Percentiles rank a stretch among this genome's conserved stretches.
phyloP scores from a whole-genome alignment of 2,888 invertebrate species.

The Pocota personata region DNA sequence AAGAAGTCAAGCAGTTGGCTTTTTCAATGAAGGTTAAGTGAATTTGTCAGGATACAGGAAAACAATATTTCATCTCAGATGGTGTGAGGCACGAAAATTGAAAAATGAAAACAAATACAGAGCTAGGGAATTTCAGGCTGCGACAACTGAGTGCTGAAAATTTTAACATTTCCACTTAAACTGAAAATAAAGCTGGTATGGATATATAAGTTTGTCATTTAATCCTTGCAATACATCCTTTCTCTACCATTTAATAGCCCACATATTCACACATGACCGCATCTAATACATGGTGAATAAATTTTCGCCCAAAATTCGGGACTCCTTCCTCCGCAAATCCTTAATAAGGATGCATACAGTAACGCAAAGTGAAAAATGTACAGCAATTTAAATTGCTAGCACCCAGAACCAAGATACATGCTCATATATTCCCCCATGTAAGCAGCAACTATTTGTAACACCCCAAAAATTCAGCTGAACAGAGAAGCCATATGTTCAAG shows the following conservation, averaged over 20 bases:
- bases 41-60: conserved; percentile 63
- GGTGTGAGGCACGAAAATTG: background rate
- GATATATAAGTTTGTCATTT: conserved; percentile 50
- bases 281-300: conserved; percentile 42
- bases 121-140: conserved; percentile 17
- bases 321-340: conserved; percentile 36
- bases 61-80: conserved; percentile 47
- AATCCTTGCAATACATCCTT: conserved; percentile 24
- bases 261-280: background rate
- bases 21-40: conserved; percentile 45
- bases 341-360: conserved; percentile 52
- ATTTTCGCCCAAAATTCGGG: conserved; percentile 32
- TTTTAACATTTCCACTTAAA: conserved; percentile 15
- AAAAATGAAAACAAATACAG: background rate
- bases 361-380: conserved; percentile 62
- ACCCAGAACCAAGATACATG: conserved; percentile 41
- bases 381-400: conserved; percentile 67
- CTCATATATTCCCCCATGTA: conserved; percentile 46
- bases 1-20: conserved; percentile 33
- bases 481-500: conserved; percentile 19
- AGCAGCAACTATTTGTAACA: conserved; percentile 54
- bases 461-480: background rate
- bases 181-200: no score
- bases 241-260: conserved; percentile 23
- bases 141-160: conserved; percentile 33